These are phyloP conservation scores for Dissostichus mawsoni DNA, from an alignment of 2,113 vertebrate species.

Conservation along the genomic window DNA sequence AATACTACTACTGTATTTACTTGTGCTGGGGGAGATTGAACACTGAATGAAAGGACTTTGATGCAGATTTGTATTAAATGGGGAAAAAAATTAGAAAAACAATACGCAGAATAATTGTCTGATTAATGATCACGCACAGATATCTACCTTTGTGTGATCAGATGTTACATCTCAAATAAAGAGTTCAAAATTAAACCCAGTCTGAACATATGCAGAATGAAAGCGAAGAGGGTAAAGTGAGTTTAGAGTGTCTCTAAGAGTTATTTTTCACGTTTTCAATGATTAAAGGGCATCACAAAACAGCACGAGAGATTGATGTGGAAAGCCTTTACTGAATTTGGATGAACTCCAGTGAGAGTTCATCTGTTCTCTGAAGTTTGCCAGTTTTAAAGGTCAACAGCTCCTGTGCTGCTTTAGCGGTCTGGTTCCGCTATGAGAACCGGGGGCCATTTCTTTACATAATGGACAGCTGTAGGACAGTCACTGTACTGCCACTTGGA, in stretches of 20 bases:
- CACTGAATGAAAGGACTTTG: not conserved
- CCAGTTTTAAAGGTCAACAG: slow-evolving; percentile 58
- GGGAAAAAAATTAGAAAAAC: not conserved
- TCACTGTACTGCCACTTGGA: slow-evolving; percentile 43
- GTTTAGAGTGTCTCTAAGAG: not conserved
- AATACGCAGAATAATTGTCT: not conserved
- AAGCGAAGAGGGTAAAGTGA: not conserved
- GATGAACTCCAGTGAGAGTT: slow-evolving; percentile 47
- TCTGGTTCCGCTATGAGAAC: slow-evolving; percentile 9
- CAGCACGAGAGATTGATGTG: slow-evolving; percentile 19
- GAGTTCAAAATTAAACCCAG: not conserved
- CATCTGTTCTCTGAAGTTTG: slow-evolving; percentile 46
- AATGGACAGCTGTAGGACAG: slow-evolving; percentile 67
- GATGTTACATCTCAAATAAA: not conserved
- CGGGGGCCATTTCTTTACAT: slow-evolving; percentile 53
- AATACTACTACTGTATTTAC: too few species aligned
- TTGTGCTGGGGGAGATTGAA: too few species aligned
- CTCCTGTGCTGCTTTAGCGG: slow-evolving; percentile 26
- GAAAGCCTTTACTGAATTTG: slow-evolving; percentile 20
- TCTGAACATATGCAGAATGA: too few species aligned
- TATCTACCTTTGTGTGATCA: not conserved
- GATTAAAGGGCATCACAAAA: slow-evolving; percentile 45
- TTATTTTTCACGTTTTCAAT: slow-evolving; percentile 22
- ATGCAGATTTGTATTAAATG: not conserved
- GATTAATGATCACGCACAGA: not conserved